Conservation (phyloP, 2,113 vertebrate species). For the Coturnix japonica region DNA sequence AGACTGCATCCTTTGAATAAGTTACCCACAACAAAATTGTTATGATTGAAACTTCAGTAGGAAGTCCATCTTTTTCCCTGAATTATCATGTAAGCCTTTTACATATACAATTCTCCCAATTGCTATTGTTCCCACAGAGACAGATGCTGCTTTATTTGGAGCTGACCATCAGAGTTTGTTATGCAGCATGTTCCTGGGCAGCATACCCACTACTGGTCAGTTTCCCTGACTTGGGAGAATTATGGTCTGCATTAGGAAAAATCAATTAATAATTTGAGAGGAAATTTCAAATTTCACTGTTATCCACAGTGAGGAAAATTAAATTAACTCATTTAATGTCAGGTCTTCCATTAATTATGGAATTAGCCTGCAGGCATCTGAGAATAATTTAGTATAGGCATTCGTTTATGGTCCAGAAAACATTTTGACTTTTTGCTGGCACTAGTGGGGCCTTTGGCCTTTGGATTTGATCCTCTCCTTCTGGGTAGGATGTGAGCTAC, state of each 20-base stretch:
- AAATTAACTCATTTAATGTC: slow-evolving; percentile 49
- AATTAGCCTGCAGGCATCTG: slow-evolving; percentile 9
- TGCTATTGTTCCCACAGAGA: background rate
- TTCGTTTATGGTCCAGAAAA: background rate
- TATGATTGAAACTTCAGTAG: background rate
- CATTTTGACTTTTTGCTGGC: background rate
- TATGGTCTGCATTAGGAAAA: background rate
- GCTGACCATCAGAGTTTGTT: background rate
- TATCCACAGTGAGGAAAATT: background rate
- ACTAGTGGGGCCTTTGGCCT: background rate
- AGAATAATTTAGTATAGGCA: background rate
- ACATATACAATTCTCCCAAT: background rate
- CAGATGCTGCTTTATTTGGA: background rate
- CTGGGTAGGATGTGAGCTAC: background rate
- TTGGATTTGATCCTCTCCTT: background rate
- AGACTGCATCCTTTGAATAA: background rate
- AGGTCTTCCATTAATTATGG: slow-evolving; percentile 15
- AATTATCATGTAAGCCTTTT: background rate
- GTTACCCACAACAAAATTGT: background rate
- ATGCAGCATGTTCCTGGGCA: background rate
- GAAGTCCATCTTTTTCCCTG: background rate
- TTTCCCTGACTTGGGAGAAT: slow-evolving; percentile 16
- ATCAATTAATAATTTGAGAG: slow-evolving; percentile 51
- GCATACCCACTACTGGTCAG: background rate
- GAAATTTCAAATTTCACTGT: slow-evolving; percentile 36